Percentiles rank a stretch among this genome's conserved stretches.
Evolutionary conservation across 2,888 invertebrate genomes (phyloP).

Genomic region (Amblyteles armatorius): DNA sequence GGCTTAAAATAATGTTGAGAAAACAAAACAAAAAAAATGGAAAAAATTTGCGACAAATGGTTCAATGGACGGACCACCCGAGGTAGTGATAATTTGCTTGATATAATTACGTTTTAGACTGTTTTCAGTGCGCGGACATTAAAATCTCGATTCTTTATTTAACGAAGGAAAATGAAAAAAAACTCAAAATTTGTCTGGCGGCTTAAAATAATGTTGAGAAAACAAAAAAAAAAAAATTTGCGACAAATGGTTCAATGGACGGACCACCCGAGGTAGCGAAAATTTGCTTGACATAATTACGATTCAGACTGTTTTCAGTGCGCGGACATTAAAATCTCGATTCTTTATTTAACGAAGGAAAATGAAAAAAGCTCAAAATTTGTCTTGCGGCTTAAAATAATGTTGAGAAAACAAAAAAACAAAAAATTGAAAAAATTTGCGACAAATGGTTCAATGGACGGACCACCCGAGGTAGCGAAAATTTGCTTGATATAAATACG

Average conservation of each 20-base stretch:
- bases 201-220: not conserved
- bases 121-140: too few species aligned
- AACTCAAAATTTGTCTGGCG: not conserved
- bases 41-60: slow-evolving; percentile 36
- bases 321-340: too few species aligned
- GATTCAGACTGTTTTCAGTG: too few species aligned
- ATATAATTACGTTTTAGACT: slow-evolving; percentile 80
- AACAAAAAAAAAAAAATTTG: not conserved
- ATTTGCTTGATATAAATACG: slow-evolving; percentile 78
- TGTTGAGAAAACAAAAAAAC: not conserved
- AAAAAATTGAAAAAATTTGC: not conserved
- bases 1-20: not conserved
- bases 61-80: slow-evolving; percentile 74
- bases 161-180: not conserved
- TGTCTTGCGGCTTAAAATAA: not conserved
- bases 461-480: slow-evolving; percentile 76
- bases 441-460: slow-evolving; percentile 34
- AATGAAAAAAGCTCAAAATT: not conserved
- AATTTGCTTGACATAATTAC: too few species aligned
- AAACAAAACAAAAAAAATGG: not conserved
- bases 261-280: slow-evolving; percentile 73
- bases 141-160: too few species aligned
- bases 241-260: slow-evolving; percentile 34
- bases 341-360: not conserved
- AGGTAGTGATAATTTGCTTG: slow-evolving; percentile 71